Evolutionary conservation across 2,113 vertebrate species (phyloP).

Genomic region (Dicaeum eximium): DNA sequence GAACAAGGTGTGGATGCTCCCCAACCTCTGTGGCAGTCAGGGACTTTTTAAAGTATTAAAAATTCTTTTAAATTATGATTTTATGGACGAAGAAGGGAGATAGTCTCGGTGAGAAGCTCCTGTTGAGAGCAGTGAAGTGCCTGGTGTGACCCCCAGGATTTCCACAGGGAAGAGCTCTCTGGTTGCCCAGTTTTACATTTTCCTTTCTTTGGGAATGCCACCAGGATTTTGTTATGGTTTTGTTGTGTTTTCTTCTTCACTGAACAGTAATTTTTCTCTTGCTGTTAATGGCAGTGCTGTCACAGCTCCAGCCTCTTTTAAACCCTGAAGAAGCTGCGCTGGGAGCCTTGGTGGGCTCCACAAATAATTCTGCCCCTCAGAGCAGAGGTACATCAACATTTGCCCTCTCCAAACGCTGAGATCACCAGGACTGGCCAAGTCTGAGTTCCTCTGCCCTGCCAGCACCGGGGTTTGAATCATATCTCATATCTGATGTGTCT

Average conservation of each 20-base stretch:
- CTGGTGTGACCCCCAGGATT: neutral
- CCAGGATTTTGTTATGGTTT: neutral
- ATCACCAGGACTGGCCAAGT: neutral
- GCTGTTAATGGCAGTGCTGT: neutral
- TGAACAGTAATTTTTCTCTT: neutral
- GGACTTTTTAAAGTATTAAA: neutral
- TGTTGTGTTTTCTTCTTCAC: neutral
- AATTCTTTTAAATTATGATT: neutral
- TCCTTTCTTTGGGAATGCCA: neutral
- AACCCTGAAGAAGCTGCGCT: neutral
- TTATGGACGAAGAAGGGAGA: neutral
- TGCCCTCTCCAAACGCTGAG: neutral
- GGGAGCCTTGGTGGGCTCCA: neutral
- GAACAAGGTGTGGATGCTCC: neutral
- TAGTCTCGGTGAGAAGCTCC: neutral
- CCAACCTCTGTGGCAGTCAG: accelerated
- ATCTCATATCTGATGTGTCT: neutral
- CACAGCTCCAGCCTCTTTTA: neutral
- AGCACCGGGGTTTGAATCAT: neutral
- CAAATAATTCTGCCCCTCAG: neutral
- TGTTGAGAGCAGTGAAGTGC: neutral
- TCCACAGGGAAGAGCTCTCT: neutral
- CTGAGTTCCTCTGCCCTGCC: neutral
- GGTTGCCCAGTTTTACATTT: neutral
- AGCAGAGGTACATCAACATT: neutral